Conservation (phyloP, 2,888 invertebrate genomes). For the Rhopalosiphum nymphaeae region DNA sequence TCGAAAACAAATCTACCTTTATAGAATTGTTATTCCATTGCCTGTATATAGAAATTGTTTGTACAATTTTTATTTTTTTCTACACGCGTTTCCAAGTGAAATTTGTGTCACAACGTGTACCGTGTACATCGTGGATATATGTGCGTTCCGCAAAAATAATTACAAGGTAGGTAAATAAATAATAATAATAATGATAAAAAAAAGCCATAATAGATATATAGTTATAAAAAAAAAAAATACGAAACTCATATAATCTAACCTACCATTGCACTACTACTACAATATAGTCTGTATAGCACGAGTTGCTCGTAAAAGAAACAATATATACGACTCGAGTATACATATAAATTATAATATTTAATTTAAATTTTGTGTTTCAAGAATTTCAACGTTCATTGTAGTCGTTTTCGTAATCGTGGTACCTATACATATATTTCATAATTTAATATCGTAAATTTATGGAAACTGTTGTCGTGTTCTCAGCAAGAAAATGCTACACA, state of each 20-base stretch:
- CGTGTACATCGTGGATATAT: neutral
- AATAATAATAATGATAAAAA: neutral
- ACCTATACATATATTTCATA: neutral
- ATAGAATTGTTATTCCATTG: neutral
- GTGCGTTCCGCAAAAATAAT: neutral
- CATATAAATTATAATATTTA: constrained; percentile 8
- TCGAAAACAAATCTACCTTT: constrained; percentile 24
- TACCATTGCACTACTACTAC: too few relatives aligned
- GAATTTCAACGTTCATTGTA: neutral
- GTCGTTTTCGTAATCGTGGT: neutral
- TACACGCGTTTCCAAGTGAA: constrained; percentile 27
- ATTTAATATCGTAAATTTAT: neutral
- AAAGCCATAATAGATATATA: neutral
- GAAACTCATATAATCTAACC: neutral
- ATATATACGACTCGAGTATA: neutral
- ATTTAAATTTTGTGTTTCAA: neutral
- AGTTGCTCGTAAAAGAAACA: neutral
- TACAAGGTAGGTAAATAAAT: neutral
- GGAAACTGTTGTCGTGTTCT: neutral
- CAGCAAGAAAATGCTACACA: too few relatives aligned
- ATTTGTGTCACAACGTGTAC: constrained; percentile 41
- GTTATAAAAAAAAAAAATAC: neutral
- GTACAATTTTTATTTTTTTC: neutral
- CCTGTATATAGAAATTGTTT: constrained; percentile 11
- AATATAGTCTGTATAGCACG: neutral